Percentiles rank a stretch among this genome's conserved stretches.
Evolutionary conservation across 2,113 vertebrate genomes (phyloP).

Genomic region (Carollia perspicillata): DNA sequence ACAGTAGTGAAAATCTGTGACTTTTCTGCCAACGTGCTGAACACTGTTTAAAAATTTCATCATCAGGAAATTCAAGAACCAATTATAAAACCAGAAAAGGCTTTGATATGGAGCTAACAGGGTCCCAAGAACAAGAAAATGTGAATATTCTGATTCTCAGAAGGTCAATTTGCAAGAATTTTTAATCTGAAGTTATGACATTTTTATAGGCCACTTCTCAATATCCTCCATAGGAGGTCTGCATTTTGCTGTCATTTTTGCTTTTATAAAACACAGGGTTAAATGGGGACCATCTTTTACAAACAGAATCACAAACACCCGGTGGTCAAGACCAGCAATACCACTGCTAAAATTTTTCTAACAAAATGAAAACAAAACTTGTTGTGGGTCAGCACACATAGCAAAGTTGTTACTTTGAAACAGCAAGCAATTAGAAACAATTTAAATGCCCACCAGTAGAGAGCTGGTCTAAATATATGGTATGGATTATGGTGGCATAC

Average conservation of each 20-base stretch:
- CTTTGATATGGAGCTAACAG: neutral
- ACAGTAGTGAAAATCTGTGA: neutral
- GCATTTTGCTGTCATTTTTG: neutral
- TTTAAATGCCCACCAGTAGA: neutral
- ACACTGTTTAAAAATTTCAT: neutral
- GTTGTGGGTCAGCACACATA: neutral
- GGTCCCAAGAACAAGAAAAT: neutral
- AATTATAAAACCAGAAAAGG: neutral
- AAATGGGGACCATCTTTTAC: neutral
- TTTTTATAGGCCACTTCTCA: neutral
- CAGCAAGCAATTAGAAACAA: neutral
- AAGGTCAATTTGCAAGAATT: neutral
- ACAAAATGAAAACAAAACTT: neutral
- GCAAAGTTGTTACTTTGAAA: neutral
- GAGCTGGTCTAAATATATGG: neutral
- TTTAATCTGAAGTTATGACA: neutral
- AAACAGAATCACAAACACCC: neutral
- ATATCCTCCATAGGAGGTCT: neutral
- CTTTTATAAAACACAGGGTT: neutral
- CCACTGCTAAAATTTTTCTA: neutral
- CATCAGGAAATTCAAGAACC: neutral
- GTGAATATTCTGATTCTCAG: neutral
- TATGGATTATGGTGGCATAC: neutral
- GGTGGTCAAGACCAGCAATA: neutral
- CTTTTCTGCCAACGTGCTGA: neutral